Percentiles rank a stretch among this genome's conserved stretches.
These are phyloP conservation scores for Labeo calbasu DNA, from an alignment of 2,797 vertebrate genomes.

Conservation along the genomic window DNA sequence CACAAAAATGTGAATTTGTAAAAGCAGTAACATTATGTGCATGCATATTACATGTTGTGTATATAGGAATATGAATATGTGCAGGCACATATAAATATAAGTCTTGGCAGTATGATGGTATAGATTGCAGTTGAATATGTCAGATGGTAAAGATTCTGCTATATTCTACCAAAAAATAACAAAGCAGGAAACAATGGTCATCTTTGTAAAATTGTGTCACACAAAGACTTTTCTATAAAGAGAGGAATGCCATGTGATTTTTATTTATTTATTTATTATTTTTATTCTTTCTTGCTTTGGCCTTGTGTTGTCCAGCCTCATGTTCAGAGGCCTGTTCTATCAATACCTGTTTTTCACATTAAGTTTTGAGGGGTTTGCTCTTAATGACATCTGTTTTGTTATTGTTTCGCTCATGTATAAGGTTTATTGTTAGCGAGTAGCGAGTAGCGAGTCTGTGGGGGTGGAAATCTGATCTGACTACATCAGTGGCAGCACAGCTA, in stretches of 20 bases:
- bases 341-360: slow-evolving; percentile 64
- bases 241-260: neutral
- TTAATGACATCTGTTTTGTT: neutral
- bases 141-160: neutral
- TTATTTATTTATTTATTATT: neutral
- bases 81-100: too few species aligned
- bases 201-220: neutral
- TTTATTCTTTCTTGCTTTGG: neutral
- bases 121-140: neutral
- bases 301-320: neutral
- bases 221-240: neutral
- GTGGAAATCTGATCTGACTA: neutral
- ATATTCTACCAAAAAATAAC: neutral
- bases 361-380: slow-evolving; percentile 49
- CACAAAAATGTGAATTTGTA: neutral
- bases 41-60: neutral
- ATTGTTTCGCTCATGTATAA: too few species aligned
- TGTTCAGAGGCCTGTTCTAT: slow-evolving; percentile 53
- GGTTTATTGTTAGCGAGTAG: neutral
- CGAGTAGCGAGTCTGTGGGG: too few species aligned
- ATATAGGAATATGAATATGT: neutral
- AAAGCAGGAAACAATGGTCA: neutral
- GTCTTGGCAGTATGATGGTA: too few species aligned
- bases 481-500: neutral
- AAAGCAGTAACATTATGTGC: too few species aligned